A percentile compares a stretch with the other conserved stretches of the same genome.
Conservation (phyloP, 2,797 vertebrate species). For the Myripristis murdjan region DNA sequence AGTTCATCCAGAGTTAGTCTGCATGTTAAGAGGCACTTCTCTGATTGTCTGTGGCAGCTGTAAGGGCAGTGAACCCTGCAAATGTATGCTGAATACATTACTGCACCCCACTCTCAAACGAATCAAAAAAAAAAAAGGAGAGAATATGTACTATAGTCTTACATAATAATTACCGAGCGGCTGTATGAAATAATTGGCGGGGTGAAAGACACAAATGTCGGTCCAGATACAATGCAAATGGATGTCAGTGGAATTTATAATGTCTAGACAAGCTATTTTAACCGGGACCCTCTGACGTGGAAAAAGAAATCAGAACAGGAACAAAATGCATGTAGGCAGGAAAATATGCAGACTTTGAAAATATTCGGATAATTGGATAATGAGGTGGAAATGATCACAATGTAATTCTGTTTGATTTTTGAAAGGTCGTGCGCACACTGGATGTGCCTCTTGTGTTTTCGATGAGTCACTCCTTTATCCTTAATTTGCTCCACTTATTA, state of each 20-base stretch:
- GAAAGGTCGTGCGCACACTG: constrained; percentile 42
- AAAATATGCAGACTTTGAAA: constrained; percentile 73
- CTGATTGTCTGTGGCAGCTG: constrained; percentile 57
- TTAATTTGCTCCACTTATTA: constrained; percentile 61
- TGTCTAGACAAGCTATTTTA: constrained; percentile 76
- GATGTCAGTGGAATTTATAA: constrained; percentile 69
- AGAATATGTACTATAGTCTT: constrained; percentile 24
- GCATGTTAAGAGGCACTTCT: constrained; percentile 44
- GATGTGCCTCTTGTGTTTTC: constrained; percentile 53
- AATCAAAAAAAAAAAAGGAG: constrained; percentile 20
- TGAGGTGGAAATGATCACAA: constrained; percentile 77
- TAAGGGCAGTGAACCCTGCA: constrained; percentile 42
- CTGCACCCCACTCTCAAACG: constrained; percentile 40
- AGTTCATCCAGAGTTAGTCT: constrained; percentile 63
- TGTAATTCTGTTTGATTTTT: constrained; percentile 62
- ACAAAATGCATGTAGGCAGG: constrained; percentile 56
- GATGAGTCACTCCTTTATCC: constrained; percentile 64
- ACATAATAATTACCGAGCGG: constrained; percentile 47
- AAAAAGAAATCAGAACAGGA: constrained; percentile 64
- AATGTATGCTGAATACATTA: constrained; percentile 64
- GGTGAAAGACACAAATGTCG: constrained; percentile 48
- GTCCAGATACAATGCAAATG: constrained; percentile 54
- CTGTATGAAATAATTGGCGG: constrained; percentile 39
- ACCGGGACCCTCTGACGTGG: constrained; percentile 49
- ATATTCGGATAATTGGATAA: constrained; percentile 73